Conservation (phyloP, 2,113 vertebrate species). For the Orycteropus afer region DNA sequence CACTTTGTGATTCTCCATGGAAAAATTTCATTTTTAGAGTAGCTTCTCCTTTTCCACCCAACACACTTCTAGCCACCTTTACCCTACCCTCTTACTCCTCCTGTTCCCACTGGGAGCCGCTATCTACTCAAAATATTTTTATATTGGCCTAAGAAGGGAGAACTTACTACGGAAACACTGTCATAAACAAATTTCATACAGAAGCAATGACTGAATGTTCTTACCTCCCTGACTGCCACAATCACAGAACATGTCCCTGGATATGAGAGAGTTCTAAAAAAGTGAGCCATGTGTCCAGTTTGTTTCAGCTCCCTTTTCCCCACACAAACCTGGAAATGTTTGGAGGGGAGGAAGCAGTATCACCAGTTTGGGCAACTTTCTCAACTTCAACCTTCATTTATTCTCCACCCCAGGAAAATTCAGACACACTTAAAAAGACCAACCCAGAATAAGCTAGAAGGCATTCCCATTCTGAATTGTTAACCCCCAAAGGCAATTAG, state of each 20-base stretch:
- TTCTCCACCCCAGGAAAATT: not conserved
- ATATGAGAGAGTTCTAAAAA: not conserved
- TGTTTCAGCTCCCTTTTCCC: not conserved
- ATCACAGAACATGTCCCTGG: not conserved
- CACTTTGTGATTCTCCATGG: not conserved
- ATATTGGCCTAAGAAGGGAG: not conserved
- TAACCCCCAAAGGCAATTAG: not conserved
- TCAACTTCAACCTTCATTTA: not conserved
- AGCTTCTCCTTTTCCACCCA: not conserved
- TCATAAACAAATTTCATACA: constrained; percentile 5
- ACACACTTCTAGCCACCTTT: not conserved
- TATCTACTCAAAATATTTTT: not conserved
- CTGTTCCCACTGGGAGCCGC: not conserved
- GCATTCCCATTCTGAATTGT: not conserved
- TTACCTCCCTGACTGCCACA: not conserved
- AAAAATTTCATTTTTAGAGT: not conserved
- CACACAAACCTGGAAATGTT: not conserved
- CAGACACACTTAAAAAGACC: constrained; percentile 19
- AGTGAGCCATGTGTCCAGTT: not conserved
- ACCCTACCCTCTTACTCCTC: not conserved
- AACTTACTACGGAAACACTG: not conserved
- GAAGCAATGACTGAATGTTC: not conserved
- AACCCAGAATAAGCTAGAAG: not conserved
- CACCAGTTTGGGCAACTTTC: not conserved
- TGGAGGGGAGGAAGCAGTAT: not conserved